Conservation (phyloP, 1,140 invertebrate genomes). For the Scaptodrosophila lebanonensis region DNA sequence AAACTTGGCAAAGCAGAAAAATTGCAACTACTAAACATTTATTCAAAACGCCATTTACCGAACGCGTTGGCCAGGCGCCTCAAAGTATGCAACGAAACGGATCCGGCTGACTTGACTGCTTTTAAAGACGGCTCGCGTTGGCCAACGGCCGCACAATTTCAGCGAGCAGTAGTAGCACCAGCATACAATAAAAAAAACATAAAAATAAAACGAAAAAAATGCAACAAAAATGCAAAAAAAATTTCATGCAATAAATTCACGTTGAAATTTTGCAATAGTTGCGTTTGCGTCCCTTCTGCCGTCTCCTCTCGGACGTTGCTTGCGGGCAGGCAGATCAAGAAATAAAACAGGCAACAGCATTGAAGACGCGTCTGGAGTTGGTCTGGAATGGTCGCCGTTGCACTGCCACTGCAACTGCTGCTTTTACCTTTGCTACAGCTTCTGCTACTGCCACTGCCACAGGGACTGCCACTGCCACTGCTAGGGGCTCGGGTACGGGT, state of each 20-base stretch:
- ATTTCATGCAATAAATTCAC: constrained; percentile 64
- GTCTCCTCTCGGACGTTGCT: background rate
- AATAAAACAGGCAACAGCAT: constrained; percentile 39
- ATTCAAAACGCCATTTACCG: too few species aligned
- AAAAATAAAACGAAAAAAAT: constrained; percentile 26
- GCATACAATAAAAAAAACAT: constrained; percentile 8
- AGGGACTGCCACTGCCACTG: too few species aligned
- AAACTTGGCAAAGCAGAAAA: too few species aligned
- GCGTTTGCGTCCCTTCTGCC: constrained; percentile 41
- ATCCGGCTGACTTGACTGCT: too few species aligned
- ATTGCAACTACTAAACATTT: too few species aligned
- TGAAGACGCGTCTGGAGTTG: constrained; percentile 13
- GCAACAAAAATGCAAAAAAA: constrained; percentile 31
- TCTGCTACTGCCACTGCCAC: too few species aligned
- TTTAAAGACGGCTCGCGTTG: background rate
- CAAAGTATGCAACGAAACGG: too few species aligned
- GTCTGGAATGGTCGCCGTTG: background rate
- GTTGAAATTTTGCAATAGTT: constrained; percentile 65
- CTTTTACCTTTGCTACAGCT: too few species aligned
- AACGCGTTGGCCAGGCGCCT: too few species aligned
- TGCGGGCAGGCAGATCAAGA: constrained; percentile 13
- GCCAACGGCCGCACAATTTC: constrained; percentile 14
- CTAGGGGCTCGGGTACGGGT: too few species aligned
- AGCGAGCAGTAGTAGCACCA: constrained; percentile 33
- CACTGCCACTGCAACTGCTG: background rate